phyloP scores from a whole-genome alignment of 2,113 vertebrate species.

The Odocoileus hemionus region DNA sequence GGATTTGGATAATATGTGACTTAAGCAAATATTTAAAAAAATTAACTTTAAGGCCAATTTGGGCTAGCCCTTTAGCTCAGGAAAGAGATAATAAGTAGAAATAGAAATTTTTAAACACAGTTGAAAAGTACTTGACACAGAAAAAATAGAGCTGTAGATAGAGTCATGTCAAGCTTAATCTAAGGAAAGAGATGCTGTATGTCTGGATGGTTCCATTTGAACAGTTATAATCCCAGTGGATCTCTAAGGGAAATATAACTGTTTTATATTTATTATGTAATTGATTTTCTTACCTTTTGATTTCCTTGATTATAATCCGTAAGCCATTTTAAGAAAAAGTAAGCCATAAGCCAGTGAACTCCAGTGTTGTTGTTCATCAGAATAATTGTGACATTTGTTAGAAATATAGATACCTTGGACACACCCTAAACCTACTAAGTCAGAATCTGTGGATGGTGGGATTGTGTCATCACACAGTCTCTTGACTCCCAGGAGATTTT shows the following conservation, averaged over 20 bases:
- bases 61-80: not conserved
- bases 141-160: not conserved
- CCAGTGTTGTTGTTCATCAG: not conserved
- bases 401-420: not conserved
- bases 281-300: constrained; percentile 35
- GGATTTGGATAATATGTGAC: not conserved
- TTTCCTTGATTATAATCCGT: not conserved
- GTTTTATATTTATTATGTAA: not conserved
- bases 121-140: not conserved
- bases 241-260: not conserved
- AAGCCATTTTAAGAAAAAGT: not conserved
- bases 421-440: not conserved
- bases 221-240: not conserved
- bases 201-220: not conserved
- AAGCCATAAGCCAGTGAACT: not conserved
- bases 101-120: not conserved
- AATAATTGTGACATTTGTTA: not conserved
- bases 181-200: not conserved
- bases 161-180: not conserved
- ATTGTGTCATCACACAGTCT: not conserved
- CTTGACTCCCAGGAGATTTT: not conserved
- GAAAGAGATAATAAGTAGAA: not conserved
- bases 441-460: not conserved
- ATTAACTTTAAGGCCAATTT: not conserved
- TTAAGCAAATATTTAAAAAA: not conserved